Evolutionary conservation across 2,797 vertebrate genomes (phyloP).

Genomic region (Micromesistius poutassou): DNA sequence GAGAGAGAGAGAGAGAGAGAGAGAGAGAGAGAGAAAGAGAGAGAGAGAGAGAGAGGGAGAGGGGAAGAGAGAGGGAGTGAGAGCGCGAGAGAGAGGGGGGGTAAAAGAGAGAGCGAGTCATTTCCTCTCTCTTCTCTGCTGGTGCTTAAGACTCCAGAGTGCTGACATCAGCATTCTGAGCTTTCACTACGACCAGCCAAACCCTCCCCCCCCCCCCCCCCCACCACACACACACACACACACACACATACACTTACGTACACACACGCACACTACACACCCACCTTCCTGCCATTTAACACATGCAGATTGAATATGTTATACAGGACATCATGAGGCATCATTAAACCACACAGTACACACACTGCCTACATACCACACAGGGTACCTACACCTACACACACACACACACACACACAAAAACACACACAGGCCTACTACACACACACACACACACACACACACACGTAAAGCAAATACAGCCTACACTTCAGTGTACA

Average conservation of each 20-base stretch:
- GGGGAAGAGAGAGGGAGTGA: too few species aligned
- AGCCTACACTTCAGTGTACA: too few species aligned
- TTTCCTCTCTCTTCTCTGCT: conserved; percentile 51
- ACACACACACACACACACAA: conserved; percentile 15
- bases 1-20: too few species aligned
- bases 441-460: conserved; percentile 10
- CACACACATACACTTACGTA: conserved; percentile 18
- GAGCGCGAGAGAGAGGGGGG: conserved; percentile 5
- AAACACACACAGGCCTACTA: conserved; percentile 8
- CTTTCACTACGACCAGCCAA: conserved; percentile 41
- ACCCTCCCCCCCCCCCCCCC: conserved; percentile 18
- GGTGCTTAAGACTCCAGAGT: conserved; percentile 64
- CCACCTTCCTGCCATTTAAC: too few species aligned
- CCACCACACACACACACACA: conserved; percentile 17
- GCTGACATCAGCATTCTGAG: conserved; percentile 74
- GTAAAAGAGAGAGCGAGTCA: conserved; percentile 41
- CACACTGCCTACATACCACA: too few species aligned
- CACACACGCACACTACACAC: background rate
- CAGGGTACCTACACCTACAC: background rate
- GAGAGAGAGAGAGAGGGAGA: conserved; percentile 21
- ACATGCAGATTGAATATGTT: too few species aligned
- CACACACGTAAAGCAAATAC: too few species aligned
- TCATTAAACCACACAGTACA: too few species aligned
- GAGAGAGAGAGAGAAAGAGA: background rate
- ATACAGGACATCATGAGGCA: too few species aligned